Conservation (phyloP, 2,797 vertebrate genomes). For the Peromyscus melanophrys region DNA sequence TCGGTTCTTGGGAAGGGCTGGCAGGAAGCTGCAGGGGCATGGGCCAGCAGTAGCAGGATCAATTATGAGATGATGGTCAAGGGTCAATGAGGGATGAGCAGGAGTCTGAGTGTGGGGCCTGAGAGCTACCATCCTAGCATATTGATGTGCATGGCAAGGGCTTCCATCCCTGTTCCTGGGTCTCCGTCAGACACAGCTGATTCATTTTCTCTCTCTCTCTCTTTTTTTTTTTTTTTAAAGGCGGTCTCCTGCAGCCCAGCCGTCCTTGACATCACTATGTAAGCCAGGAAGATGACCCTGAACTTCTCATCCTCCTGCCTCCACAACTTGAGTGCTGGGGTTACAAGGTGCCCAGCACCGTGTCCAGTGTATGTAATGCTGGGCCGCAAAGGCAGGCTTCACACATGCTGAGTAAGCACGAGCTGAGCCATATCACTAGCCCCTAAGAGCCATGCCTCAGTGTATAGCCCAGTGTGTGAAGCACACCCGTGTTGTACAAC, state of each 20-base stretch:
- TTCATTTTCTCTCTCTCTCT: not conserved
- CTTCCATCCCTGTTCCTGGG: not conserved
- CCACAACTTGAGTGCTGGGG: not conserved
- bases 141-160: fast-evolving
- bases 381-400: not conserved
- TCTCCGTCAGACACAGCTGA: not conserved
- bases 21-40: not conserved
- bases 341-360: not conserved
- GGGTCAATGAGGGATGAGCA: not conserved
- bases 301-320: not conserved
- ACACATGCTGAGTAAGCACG: not conserved
- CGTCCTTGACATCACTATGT: not conserved
- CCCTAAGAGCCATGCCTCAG: too few relatives aligned
- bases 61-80: not conserved
- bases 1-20: not conserved
- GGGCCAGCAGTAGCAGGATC: not conserved
- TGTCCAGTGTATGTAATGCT: not conserved
- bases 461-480: too few relatives aligned
- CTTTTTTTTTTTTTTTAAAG: too few relatives aligned
- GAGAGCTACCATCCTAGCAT: not conserved
- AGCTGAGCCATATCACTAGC: fast-evolving
- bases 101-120: not conserved
- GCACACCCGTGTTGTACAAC: fast-evolving
- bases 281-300: not conserved
- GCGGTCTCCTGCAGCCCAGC: not conserved